phyloP scores from a whole-genome alignment of 1,140 invertebrate genomes.

The Cyclina sinensis region DNA sequence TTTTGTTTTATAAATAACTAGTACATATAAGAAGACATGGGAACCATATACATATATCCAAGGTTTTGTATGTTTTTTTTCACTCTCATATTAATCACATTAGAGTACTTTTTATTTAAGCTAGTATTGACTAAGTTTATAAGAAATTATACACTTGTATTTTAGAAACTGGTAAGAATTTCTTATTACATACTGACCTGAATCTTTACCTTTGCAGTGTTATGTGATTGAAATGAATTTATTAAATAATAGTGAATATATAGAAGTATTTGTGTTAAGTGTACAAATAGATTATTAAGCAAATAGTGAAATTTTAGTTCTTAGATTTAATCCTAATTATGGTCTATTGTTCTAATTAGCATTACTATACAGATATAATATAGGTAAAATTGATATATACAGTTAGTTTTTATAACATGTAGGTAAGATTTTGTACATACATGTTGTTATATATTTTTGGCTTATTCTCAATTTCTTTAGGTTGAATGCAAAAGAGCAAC shows the following conservation, averaged over 20 bases:
- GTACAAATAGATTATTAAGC: neutral
- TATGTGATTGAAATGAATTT: neutral
- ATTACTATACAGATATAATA: neutral
- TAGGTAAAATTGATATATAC: neutral
- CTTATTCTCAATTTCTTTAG: constrained; percentile 29
- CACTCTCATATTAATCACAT: too few species aligned
- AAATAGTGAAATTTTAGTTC: neutral
- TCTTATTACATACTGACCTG: neutral
- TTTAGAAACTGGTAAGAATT: constrained; percentile 10
- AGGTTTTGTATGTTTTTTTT: constrained; percentile 21
- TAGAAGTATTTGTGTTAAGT: too few species aligned
- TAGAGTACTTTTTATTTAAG: too few species aligned
- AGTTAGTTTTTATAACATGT: constrained; percentile 3
- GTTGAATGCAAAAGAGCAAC: constrained; percentile 64
- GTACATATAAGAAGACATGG: neutral
- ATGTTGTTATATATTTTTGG: neutral
- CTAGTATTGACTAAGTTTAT: neutral
- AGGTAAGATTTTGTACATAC: neutral
- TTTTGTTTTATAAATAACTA: too few species aligned
- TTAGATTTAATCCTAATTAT: too few species aligned
- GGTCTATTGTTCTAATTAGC: neutral
- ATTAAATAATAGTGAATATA: neutral
- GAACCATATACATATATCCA: neutral
- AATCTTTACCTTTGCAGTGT: neutral
- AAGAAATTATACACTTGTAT: neutral